A percentile compares a stretch with the other conserved stretches of the same genome.
These are phyloP conservation scores for Nemopilema nomurai DNA, from an alignment of 30 jellyfish, hydroid and myxozoan species.

Conservation along the genomic window DNA sequence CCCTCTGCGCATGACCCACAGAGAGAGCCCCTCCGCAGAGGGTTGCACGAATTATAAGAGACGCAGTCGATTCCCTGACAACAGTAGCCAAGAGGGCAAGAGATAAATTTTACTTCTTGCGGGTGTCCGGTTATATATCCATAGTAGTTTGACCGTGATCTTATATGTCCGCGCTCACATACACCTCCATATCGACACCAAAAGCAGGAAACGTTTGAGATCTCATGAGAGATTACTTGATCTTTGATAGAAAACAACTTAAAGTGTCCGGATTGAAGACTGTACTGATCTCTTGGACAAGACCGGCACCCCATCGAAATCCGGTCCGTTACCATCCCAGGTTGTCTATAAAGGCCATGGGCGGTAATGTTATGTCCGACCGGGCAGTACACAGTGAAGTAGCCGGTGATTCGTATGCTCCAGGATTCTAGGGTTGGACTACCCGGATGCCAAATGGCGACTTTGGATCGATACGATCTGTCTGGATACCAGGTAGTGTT, in stretches of 20 bases:
- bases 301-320: slow-evolving; percentile 81
- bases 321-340: slow-evolving; percentile 57
- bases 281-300: slow-evolving; percentile 77
- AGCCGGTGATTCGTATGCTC: slow-evolving; percentile 70
- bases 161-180: slow-evolving; percentile 80
- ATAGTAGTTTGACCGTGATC: slow-evolving; percentile 80
- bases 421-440: slow-evolving; percentile 91
- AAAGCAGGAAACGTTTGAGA: slow-evolving; percentile 59
- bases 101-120: slow-evolving; percentile 68
- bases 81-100: slow-evolving; percentile 94
- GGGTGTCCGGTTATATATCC: slow-evolving; percentile 73
- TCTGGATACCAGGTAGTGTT: slow-evolving; percentile 89
- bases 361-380: slow-evolving; percentile 85
- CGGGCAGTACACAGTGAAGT: slow-evolving; percentile 82
- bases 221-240: neutral
- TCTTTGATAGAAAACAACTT: slow-evolving; percentile 48
- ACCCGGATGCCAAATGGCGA: slow-evolving; percentile 98
- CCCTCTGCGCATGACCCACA: slow-evolving; percentile 91
- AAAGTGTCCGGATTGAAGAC: slow-evolving; percentile 80
- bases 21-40: slow-evolving; percentile 57
- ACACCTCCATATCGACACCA: slow-evolving; percentile 92
- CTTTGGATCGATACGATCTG: slow-evolving; percentile 33
- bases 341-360: slow-evolving; percentile 76
- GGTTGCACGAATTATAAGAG: slow-evolving; percentile 75
- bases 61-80: slow-evolving; percentile 80